Base-by-base conservation (phyloP, 2,888 invertebrate genomes). In the Heliconius cydno region DNA sequence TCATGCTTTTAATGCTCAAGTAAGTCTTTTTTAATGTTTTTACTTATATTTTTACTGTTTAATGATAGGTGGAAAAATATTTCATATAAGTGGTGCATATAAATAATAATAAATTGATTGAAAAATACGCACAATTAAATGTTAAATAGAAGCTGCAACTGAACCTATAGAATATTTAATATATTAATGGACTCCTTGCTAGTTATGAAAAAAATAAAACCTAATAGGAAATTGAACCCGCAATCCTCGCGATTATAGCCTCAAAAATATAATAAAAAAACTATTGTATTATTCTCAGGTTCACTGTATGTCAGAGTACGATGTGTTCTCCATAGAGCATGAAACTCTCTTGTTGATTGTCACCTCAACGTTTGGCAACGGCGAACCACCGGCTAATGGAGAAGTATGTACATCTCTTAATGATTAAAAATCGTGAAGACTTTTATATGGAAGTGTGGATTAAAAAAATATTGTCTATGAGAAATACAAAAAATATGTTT, bases 311-410 rank as follows among this genome's bases (percentile, higher is more conserved):
- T 96, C 97, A 25, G 98, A 99, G 83, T 99, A 99, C 90, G 99
- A 99, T 88, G 97, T 98, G 89, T 97, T 97, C 82, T 98, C 98
- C 85, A 97, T 99, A 88, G 98, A 98, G 92, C 98, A 99, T 88
- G 99, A 99, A 92, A 98, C 98, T 12, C 94, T 99, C 46, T 94
- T 99, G 6, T 92, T 99, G 79, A 98, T 99, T 34, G 97, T 99
- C 19, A 98, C 98, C 30, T 99, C 99, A 13, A 99, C 99, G 0
- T 99, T 99, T 90, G 99, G 99, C 15, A 99, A 99, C 89, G 99
- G 99, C 2, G 99, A 99, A 94, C 98, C 99, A 30, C 99, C 99
- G 1, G 98, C 98, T 89, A 99, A 99, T 91, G 99, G 99, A 83
- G 98, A 98, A 95, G 98, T 98, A 93, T 92, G 95, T 92, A 81